A percentile compares a stretch with the other conserved stretches of the same genome.
Conservation (phyloP, 1,140 invertebrate species). For the Lordiphosa stackelbergi region DNA sequence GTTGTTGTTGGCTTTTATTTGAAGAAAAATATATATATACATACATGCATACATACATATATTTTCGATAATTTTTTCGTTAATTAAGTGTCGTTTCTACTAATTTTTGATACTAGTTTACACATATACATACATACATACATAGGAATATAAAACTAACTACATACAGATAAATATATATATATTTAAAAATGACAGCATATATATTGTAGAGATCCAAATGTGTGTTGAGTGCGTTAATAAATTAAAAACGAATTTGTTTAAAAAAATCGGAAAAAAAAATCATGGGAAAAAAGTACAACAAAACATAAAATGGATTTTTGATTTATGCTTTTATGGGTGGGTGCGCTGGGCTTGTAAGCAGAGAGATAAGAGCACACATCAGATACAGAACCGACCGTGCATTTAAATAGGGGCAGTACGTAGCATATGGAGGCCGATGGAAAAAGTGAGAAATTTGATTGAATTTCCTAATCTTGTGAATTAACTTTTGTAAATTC, state of each 20-base stretch:
- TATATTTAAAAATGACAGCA: slow-evolving; percentile 58
- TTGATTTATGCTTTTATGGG: slow-evolving; percentile 23
- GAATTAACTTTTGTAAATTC: too few species aligned
- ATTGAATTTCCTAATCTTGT: too few species aligned
- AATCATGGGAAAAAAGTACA: slow-evolving; percentile 8
- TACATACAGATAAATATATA: slow-evolving; percentile 53
- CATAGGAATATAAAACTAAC: too few species aligned
- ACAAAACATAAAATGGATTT: background rate
- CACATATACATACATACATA: slow-evolving; percentile 51
- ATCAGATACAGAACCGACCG: too few species aligned
- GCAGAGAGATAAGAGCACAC: slow-evolving; percentile 5
- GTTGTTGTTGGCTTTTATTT: slow-evolving; percentile 68
- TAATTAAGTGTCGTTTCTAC: slow-evolving; percentile 72
- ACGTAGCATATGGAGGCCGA: too few species aligned
- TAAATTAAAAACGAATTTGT: slow-evolving; percentile 71
- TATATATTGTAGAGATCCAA: slow-evolving; percentile 64
- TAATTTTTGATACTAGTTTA: slow-evolving; percentile 76
- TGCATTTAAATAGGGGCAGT: too few species aligned
- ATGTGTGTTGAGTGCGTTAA: slow-evolving; percentile 67
- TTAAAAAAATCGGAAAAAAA: slow-evolving; percentile 63
- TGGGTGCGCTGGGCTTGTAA: background rate
- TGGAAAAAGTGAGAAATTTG: too few species aligned
- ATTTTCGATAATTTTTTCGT: slow-evolving; percentile 64
- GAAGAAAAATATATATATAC: slow-evolving; percentile 31
- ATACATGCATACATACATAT: slow-evolving; percentile 40